Conservation (phyloP, 2,113 vertebrate species). For the Cisticola juncidis region DNA sequence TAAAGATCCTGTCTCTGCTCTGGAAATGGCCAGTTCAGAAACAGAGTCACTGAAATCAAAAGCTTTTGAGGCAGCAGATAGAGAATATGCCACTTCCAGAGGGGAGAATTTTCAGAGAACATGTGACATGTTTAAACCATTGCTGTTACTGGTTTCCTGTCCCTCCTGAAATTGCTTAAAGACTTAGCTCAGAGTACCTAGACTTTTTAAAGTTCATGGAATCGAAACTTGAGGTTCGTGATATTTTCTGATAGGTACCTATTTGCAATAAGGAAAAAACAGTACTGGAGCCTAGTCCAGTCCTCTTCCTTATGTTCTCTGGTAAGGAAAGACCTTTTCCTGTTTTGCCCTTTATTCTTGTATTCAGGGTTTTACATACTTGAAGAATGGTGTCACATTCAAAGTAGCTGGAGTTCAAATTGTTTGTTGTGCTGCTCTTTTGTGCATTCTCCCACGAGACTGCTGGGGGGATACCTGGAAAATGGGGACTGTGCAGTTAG, state of each 20-base stretch:
- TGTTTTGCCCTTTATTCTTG: background rate
- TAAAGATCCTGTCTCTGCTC: background rate
- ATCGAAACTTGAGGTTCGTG: background rate
- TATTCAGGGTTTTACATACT: background rate
- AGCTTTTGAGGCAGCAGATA: background rate
- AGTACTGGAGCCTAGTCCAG: background rate
- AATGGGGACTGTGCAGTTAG: background rate
- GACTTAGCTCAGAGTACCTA: background rate
- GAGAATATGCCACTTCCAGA: background rate
- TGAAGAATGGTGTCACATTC: accelerated
- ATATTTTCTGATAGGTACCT: background rate
- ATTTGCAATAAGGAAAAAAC: background rate
- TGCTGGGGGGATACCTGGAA: background rate
- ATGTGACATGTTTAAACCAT: background rate
- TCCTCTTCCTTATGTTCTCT: background rate
- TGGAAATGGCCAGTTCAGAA: background rate
- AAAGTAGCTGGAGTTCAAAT: background rate
- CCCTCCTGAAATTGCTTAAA: background rate
- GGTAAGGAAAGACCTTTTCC: background rate
- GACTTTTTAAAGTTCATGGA: background rate
- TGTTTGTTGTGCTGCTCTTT: background rate
- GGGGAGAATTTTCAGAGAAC: background rate
- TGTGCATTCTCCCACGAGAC: background rate
- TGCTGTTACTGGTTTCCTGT: background rate
- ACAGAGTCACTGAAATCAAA: background rate